Percentiles rank a stretch among this genome's conserved stretches.
These are phyloP conservation scores for Temnopleurus reevesii DNA, from an alignment of 53 echinoderm and acorn worm genomes.

Conservation along the genomic window DNA sequence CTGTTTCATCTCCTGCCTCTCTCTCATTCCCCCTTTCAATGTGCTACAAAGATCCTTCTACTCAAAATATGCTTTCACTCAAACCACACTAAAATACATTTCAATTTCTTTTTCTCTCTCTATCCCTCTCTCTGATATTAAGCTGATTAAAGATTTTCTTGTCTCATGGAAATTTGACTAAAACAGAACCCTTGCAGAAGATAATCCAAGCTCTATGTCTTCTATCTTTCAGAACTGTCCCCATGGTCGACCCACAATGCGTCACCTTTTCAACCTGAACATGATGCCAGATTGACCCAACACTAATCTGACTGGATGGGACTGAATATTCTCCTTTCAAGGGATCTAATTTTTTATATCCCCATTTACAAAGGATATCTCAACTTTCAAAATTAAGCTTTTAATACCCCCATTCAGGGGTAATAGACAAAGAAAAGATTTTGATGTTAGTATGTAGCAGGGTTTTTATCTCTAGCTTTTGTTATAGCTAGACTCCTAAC, in stretches of 20 bases:
- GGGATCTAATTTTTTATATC: no score
- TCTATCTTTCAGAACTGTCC: conserved; percentile 83
- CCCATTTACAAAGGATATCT: no score
- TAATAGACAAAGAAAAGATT: no score
- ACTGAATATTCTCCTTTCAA: no score
- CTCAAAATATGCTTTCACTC: neutral
- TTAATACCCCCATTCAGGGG: no score
- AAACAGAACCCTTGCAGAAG: neutral
- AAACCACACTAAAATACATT: no score
- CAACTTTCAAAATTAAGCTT: no score
- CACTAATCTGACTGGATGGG: neutral
- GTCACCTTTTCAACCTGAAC: conserved; percentile 95
- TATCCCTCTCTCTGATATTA: neutral
- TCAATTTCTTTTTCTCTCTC: neutral
- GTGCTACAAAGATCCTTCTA: neutral
- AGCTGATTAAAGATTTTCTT: neutral
- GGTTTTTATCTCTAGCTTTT: no score
- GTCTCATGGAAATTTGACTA: neutral
- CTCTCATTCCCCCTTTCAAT: neutral
- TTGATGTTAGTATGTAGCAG: no score
- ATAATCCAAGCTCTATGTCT: neutral
- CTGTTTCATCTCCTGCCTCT: no score
- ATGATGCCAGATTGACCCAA: conserved; percentile 80
- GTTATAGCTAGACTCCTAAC: no score
- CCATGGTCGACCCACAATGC: conserved; percentile 95